Conservation (phyloP, 2,797 vertebrate genomes). For the Rhynchonycteris naso region DNA sequence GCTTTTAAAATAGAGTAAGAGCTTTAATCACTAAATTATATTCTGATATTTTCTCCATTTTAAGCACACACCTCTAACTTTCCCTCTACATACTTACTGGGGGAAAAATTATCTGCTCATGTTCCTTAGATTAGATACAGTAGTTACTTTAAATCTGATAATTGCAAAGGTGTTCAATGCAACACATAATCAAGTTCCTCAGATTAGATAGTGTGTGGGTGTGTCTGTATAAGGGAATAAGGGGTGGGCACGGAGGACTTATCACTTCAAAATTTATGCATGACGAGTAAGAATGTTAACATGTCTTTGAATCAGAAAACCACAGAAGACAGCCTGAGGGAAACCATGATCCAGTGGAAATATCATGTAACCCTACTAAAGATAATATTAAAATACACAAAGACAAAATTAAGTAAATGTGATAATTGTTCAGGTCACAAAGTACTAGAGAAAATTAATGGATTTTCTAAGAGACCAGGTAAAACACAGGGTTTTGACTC, state of each 20-base stretch:
- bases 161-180: neutral
- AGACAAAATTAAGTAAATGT: neutral
- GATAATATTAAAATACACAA: neutral
- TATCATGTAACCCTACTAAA: neutral
- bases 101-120: neutral
- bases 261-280: slow-evolving; percentile 19
- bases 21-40: neutral
- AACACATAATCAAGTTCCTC: neutral
- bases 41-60: neutral
- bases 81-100: neutral
- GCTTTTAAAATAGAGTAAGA: slow-evolving; percentile 26
- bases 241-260: neutral
- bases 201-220: neutral
- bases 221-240: neutral
- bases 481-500: neutral
- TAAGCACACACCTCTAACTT: neutral
- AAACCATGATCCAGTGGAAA: neutral
- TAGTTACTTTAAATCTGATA: neutral
- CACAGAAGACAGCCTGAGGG: neutral
- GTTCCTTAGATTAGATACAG: neutral
- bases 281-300: neutral
- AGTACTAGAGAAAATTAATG: neutral
- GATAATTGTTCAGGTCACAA: neutral
- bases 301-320: neutral
- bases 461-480: neutral